Conservation (phyloP, 92 coral and sea anemone genomes). For the Anthopleura xanthogrammica region DNA sequence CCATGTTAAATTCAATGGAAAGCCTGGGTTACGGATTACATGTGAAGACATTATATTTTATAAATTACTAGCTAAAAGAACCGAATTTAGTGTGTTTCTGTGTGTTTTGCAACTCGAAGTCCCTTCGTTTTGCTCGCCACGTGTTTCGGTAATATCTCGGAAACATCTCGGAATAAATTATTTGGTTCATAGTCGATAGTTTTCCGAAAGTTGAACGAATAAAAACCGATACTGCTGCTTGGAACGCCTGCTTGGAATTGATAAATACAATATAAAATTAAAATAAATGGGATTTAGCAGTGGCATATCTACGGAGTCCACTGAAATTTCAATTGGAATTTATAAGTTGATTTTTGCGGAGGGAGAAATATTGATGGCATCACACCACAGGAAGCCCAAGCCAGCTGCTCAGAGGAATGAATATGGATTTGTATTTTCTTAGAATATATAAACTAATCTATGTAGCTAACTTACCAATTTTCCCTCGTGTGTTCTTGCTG, state of each 20-base stretch:
- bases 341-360: too few species aligned
- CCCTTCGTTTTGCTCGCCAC: constrained; percentile 27
- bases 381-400: neutral
- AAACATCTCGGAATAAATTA: constrained; percentile 1
- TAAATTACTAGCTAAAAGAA: neutral
- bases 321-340: too few species aligned
- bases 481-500: too few species aligned
- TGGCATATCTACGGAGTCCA: too few species aligned
- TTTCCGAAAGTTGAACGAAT: neutral
- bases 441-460: too few species aligned
- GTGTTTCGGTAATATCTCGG: constrained; percentile 21
- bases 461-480: too few species aligned
- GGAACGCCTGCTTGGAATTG: neutral
- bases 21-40: constrained; percentile 83
- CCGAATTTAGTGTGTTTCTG: neutral
- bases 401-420: too few species aligned
- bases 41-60: constrained; percentile 75
- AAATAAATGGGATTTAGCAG: too few species aligned
- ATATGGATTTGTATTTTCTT: too few species aligned
- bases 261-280: neutral
- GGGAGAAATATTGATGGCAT: neutral
- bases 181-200: neutral
- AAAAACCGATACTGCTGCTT: neutral
- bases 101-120: constrained; percentile 3
- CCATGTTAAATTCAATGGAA: constrained; percentile 78